phyloP scores from a whole-genome alignment of 2,888 invertebrate genomes.

The Malacosoma neustria region DNA sequence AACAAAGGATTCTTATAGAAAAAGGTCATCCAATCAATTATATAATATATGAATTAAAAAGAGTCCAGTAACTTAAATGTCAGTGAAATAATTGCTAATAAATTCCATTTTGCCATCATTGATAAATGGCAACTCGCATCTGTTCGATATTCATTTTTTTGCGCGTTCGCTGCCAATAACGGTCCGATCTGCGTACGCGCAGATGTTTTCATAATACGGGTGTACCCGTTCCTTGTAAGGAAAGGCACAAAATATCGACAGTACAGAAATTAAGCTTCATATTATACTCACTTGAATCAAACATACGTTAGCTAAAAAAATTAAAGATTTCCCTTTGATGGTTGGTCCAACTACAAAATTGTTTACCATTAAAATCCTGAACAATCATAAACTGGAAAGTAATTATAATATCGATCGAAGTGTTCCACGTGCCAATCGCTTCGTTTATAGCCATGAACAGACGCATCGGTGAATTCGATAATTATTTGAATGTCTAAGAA shows the following conservation, averaged over 20 bases:
- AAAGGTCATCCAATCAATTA: background rate
- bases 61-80: background rate
- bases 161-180: background rate
- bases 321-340: no score
- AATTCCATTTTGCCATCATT: background rate
- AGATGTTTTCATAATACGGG: background rate
- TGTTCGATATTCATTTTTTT: background rate
- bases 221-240: background rate
- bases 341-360: no score
- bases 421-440: no score
- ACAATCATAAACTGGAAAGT: no score
- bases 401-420: no score
- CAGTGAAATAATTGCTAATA: background rate
- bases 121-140: background rate
- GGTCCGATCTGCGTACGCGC: background rate
- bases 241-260: background rate
- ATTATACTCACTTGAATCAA: no score
- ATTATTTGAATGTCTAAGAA: no score
- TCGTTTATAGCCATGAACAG: no score
- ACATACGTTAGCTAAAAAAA: no score
- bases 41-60: background rate
- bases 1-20: no score
- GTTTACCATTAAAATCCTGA: no score
- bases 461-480: no score
- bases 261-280: background rate